phyloP scores from a whole-genome alignment of 2,888 invertebrate species.

The Seira ritae region DNA sequence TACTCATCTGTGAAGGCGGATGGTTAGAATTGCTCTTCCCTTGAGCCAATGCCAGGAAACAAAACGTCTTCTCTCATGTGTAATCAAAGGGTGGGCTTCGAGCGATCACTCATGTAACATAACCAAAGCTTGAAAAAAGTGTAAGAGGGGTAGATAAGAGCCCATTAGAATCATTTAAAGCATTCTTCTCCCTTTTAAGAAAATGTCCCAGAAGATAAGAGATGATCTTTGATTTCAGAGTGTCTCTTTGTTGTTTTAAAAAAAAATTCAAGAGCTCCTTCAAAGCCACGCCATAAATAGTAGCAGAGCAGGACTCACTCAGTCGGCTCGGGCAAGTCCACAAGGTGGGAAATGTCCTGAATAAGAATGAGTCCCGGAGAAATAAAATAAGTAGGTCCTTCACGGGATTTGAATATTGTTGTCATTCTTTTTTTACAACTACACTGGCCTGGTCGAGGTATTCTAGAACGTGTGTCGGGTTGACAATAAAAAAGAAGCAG shows the following conservation, averaged over 20 bases:
- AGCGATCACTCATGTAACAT: slow-evolving; percentile 42
- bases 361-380: not conserved
- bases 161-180: not conserved
- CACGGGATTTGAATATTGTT: not conserved
- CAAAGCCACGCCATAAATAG: not conserved
- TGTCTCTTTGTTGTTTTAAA: not conserved
- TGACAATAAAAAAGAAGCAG: not conserved
- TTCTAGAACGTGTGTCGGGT: not conserved
- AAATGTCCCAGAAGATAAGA: not conserved
- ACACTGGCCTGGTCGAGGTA: no score
- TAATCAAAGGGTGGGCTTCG: slow-evolving; percentile 52
- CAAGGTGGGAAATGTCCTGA: not conserved
- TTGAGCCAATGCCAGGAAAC: not conserved
- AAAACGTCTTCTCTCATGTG: slow-evolving; percentile 35
- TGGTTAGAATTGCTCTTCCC: slow-evolving; percentile 38
- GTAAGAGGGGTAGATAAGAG: not conserved
- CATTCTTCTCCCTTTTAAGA: not conserved
- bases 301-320: no score
- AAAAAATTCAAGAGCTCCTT: no score
- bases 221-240: not conserved
- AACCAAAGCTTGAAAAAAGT: not conserved
- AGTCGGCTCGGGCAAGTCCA: no score
- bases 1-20: slow-evolving; percentile 65
- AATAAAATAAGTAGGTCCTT: not conserved
- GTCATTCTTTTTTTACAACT: no score